Conservation (phyloP, 2,113 vertebrate species). For the human (Homo sapiens) region DNA sequence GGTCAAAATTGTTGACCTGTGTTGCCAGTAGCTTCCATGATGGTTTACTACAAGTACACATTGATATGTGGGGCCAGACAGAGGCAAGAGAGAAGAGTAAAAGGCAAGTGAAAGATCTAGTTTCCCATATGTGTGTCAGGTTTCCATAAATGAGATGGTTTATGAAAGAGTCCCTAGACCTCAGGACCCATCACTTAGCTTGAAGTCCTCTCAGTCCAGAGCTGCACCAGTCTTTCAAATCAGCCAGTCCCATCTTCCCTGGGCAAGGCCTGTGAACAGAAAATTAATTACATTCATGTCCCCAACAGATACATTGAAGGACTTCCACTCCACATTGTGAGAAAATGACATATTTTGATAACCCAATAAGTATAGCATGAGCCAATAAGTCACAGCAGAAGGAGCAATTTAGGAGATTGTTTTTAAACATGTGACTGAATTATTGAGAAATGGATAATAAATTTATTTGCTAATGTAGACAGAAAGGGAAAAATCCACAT, state of each 20-base stretch:
- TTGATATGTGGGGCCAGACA: background rate
- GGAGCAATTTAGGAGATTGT: slow-evolving; percentile 64
- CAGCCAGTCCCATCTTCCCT: slow-evolving; percentile 42
- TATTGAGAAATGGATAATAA: slow-evolving; percentile 53
- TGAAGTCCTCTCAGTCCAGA: background rate
- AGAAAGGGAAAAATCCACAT: background rate
- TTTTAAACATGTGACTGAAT: slow-evolving; percentile 64
- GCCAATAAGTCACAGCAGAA: slow-evolving; percentile 61
- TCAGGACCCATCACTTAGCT: background rate
- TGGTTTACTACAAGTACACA: background rate
- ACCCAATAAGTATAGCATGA: slow-evolving; percentile 61
- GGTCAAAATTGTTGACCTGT: background rate
- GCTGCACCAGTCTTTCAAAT: slow-evolving; percentile 24
- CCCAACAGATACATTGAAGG: slow-evolving; percentile 29
- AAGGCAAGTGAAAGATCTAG: background rate
- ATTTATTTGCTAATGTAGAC: slow-evolving; percentile 43
- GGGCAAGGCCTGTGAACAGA: slow-evolving; percentile 62
- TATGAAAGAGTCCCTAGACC: background rate
- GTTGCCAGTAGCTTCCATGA: background rate
- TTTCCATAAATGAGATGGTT: slow-evolving; percentile 61
- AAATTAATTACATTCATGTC: slow-evolving; percentile 55
- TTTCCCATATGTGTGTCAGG: background rate
- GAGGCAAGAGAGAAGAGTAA: background rate
- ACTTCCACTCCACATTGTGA: background rate
- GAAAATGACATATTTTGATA: slow-evolving; percentile 70